These are phyloP conservation scores for Pterophyllum scalare DNA, from an alignment of 2,113 vertebrate species.

Conservation along the genomic window DNA sequence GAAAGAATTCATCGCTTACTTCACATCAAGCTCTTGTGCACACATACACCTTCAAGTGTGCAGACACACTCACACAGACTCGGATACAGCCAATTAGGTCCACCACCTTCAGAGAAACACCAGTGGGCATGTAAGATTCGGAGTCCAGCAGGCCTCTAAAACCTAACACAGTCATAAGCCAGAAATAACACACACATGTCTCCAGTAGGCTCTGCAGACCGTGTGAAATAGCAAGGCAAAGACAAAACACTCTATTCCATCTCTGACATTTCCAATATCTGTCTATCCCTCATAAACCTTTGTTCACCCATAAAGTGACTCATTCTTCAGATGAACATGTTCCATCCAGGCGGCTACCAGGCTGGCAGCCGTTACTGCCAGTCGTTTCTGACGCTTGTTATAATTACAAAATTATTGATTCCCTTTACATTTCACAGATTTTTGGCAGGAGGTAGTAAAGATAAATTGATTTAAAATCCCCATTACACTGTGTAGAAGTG, in stretches of 20 bases:
- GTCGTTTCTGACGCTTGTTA: conserved; percentile 32
- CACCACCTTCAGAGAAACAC: conserved; percentile 77
- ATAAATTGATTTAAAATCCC: conserved; percentile 11
- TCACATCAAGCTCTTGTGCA: background rate
- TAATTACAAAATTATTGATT: conserved; percentile 45
- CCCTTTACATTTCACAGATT: conserved; percentile 34
- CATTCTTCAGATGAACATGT: conserved; percentile 69
- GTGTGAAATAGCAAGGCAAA: conserved; percentile 74
- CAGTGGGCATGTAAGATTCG: conserved; percentile 71
- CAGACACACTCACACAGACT: conserved; percentile 40
- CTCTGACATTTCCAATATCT: conserved; percentile 80
- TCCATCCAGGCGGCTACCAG: conserved; percentile 45
- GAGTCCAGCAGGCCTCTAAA: conserved; percentile 73
- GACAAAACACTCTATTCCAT: conserved; percentile 78
- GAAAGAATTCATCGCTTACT: conserved; percentile 8
- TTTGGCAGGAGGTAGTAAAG: background rate
- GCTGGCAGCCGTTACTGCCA: conserved; percentile 5
- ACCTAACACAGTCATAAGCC: conserved; percentile 77
- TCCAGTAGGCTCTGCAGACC: conserved; percentile 70
- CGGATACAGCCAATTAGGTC: conserved; percentile 72
- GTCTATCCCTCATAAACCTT: conserved; percentile 76
- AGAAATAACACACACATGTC: conserved; percentile 73
- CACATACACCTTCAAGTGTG: conserved; percentile 12
- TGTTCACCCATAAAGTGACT: conserved; percentile 68
- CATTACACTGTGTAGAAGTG: background rate